Percentiles rank a stretch among this genome's conserved stretches.
phyloP scores from a whole-genome alignment of 2,888 invertebrate genomes.

The Cantharis rufa region DNA sequence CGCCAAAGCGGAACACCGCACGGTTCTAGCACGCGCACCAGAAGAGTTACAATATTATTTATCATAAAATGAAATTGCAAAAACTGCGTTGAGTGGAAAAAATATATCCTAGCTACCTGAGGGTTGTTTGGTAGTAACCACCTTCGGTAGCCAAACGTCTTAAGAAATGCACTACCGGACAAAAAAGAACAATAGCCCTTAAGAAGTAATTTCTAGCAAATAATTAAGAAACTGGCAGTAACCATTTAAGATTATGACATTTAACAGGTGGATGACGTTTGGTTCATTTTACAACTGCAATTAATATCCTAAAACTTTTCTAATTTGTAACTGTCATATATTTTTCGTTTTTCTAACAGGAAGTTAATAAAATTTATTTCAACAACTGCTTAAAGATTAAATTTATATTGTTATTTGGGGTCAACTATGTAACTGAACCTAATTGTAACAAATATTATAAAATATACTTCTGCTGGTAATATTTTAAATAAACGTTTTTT shows the following conservation, averaged over 20 bases:
- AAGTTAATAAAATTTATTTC: conserved; percentile 18
- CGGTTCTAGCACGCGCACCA: conserved; percentile 10
- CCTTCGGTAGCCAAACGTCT: not conserved
- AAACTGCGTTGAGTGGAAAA: not conserved
- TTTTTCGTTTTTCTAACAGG: conserved; percentile 16
- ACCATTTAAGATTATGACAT: conserved; percentile 40
- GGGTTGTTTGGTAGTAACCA: not conserved
- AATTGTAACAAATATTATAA: not conserved
- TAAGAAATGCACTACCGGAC: not conserved
- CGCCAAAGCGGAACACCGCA: conserved; percentile 15
- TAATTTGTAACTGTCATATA: conserved; percentile 32
- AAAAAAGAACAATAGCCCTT: conserved; percentile 1
- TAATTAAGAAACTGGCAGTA: conserved; percentile 39
- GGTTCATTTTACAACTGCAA: conserved; percentile 30
- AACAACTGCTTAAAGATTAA: conserved; percentile 15
- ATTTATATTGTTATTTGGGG: conserved; percentile 13
- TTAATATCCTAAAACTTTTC: conserved; percentile 20
- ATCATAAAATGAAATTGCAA: not conserved
- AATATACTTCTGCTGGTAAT: not conserved
- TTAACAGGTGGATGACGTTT: conserved; percentile 32
- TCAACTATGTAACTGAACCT: not conserved
- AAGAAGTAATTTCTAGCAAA: conserved; percentile 31
- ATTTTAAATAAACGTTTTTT: not conserved
- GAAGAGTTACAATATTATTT: not conserved
- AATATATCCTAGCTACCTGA: not conserved